Evolutionary conservation across 2,888 invertebrate genomes (phyloP), one percentile per base, ranked within the genome.

Genomic region (Salticus scenicus): DNA sequence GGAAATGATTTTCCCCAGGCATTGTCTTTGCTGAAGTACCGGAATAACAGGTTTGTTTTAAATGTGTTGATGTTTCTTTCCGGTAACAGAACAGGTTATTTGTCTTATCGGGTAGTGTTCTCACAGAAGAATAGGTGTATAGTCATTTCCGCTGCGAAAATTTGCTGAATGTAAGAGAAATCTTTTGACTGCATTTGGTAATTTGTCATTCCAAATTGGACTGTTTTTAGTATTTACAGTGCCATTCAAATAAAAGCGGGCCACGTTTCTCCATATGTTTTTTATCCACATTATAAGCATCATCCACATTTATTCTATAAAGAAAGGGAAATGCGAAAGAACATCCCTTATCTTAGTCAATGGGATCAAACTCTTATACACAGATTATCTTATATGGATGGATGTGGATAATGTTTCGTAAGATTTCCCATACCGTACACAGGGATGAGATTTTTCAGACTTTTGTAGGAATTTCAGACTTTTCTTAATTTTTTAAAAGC

Each of bases 71-170:
- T 30, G 30, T 31, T n/a, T 67, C n/a, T 67, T 31, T 67, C 2
- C 31, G 64, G 31, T 67, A 31, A 67, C 31, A 67, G 31, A 67
- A 67, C 67, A 67, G 28, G 67, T 30, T 30, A 17, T 31, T 17
- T 8, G 31, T 67, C 31, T 31, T 30, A 31, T 31, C 30, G n/a
- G 31, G 31, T 67, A 67, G 31, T 67, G 31, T 28, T 67, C 67
- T 67, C 67, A 30, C 14, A 31, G 67, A 67, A 67, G 67, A 31
- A 67, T 42, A 0, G 14, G 24, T 28, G 27, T 10, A 57, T n/a
- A n/a, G 57, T 73, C 30, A 57, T 51, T 14, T 73, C 63, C 24
- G 1, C 33, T 27, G 28, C 14, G 27, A 64, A 64, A 12, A n/a
- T 51, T 28, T 47, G 14, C 33, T 0, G 14, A 37, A 63, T 74